Conservation (phyloP, 2,888 invertebrate genomes). For the Heteropelma amictum region DNA sequence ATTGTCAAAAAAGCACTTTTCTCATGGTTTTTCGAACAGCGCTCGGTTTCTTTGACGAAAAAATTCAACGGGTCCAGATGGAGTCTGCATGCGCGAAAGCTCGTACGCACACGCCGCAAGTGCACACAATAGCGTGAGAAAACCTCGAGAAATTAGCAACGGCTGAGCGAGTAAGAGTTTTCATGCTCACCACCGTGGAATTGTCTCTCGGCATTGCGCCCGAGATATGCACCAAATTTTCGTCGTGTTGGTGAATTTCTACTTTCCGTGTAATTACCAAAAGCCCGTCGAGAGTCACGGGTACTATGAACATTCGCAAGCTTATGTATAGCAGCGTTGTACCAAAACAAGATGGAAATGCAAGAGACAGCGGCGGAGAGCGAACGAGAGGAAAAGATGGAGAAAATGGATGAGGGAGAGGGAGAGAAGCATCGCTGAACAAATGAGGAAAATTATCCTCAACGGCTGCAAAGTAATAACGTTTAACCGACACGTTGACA, state of each 20-base stretch:
- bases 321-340: background rate
- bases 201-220: background rate
- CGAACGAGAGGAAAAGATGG: background rate
- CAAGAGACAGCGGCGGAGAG: background rate
- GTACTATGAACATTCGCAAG: slow-evolving; percentile 8
- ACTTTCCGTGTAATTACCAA: slow-evolving; percentile 29
- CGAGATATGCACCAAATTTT: slow-evolving; percentile 49
- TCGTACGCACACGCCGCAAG: background rate
- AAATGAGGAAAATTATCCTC: slow-evolving; percentile 74
- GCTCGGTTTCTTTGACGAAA: too few species aligned
- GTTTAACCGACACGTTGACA: slow-evolving; percentile 64
- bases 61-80: too few species aligned
- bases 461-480: slow-evolving; percentile 72
- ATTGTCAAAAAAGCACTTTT: too few species aligned
- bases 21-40: too few species aligned
- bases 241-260: slow-evolving; percentile 38
- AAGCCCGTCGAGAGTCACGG: slow-evolving; percentile 4
- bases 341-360: slow-evolving; percentile 8
- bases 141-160: slow-evolving; percentile 40
- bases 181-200: slow-evolving; percentile 34
- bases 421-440: slow-evolving; percentile 60
- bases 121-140: slow-evolving; percentile 6
- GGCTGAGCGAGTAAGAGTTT: slow-evolving; percentile 37
- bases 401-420: slow-evolving; percentile 9
- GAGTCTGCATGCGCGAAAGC: background rate